Evolutionary conservation across 2,113 vertebrate genomes (phyloP), one percentile per base, ranked within the genome.

Genomic region (Rhizomys pruinosus): DNA sequence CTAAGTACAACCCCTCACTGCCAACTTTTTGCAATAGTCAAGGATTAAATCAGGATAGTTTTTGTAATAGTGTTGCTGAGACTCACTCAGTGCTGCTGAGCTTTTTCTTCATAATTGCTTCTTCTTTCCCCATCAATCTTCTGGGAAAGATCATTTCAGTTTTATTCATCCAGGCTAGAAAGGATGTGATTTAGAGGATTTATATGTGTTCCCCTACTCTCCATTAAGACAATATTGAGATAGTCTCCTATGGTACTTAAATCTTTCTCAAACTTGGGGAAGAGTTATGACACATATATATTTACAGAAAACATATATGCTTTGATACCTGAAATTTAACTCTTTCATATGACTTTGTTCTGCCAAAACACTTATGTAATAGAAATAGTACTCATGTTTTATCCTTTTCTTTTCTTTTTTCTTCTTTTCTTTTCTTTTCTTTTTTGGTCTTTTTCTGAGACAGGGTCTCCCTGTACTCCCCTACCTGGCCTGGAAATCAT

Each of bases 31-130:
- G 7, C 47, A 57, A 25, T 57, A 92, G 77, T 87, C 2, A 10
- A 68, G 17, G 69, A 34, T 69, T 52, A 86, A 91, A 78, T 91
- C 23, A 78, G 86, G 29, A 37, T 74, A 27, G 29, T 4, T 73
- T 93, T 86, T 86, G 34, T 63, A 79, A 47, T 29, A 23, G 13
- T 63, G 16, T 37, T 66, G 7, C 57, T 86, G 64, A 81, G 44
- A 86, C 11, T 20, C 42, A 7, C 3, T 71, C 25, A 61, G 8
- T 39, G 19, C 84, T 91, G 61, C 32, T 94, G 59, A 93, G 17
- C 23, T n/a, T 84, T 95, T 94, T 44, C 20, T 82, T 74, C 39
- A 74, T 71, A 91, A 84, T 78, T 93, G 17, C 27, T 82, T 85
- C 47, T 84, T 57, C 8, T 74, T 63, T 61, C 37, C 34, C 7